Base-by-base conservation (phyloP, 2,888 invertebrate species). In the Machimus atricapillus region DNA sequence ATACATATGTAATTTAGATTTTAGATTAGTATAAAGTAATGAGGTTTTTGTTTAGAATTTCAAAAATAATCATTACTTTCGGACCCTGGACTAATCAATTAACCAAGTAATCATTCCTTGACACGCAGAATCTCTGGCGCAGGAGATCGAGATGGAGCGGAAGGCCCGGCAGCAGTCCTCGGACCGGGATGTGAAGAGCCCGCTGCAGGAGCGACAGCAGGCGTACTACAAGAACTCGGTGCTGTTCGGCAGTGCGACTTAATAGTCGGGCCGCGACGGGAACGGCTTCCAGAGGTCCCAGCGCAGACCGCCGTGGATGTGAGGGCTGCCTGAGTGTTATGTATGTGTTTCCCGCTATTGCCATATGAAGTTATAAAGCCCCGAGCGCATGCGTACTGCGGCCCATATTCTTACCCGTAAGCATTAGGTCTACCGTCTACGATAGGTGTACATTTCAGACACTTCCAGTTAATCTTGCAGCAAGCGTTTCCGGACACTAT, bases 171-270 rank as follows among this genome's bases (percentile, higher is more conserved):
- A 96, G 91, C 96, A 96, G 90, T 95, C 95, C 90, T 94, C 94
- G 89, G 97, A 97, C 91, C 95, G 96, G 89, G 97, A 97, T 91
- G 97, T 97, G 86, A 97, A 97, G 93, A 96, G 97, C 90, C 97
- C 97, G 56, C 94, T 97, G 89, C 96, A 97, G 90, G 97, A 97
- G 93, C 94, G 96, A 88, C 94, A 95, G 87, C 95, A 95, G 90
- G 90, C 91, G 12, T 97, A 97, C 93, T 97, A 97, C 94, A 97
- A 97, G 93, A 97, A 97, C 93, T 97, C 97, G 52, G 97, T 97
- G 89, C 94, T 97, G 89, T 97, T 97, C 93, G 97, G 97, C 90
- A 97, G 97, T 92, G 97, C 97, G 91, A 97, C 97, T 93, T 95
- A 94, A 94, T 94, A 93, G 76, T 86, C 19, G 56, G 27, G 58